A percentile compares a stretch with the other conserved stretches of the same genome.
phyloP scores from a whole-genome alignment of 2,888 invertebrate genomes.

The Perizoma flavofasciatum region DNA sequence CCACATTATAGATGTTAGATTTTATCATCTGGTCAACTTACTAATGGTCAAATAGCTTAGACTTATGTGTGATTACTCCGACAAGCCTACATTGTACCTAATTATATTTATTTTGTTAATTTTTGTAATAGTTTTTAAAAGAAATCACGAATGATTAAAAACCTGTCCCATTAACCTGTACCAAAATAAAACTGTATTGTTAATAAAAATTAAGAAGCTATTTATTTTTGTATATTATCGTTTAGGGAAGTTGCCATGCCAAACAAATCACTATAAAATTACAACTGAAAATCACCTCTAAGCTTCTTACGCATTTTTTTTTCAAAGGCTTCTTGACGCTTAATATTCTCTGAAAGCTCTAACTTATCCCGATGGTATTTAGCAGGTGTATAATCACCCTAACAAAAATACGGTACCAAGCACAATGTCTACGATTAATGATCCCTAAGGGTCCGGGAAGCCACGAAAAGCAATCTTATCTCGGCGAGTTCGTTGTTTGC shows the following conservation, averaged over 20 bases:
- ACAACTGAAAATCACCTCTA: background rate
- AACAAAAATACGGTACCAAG: constrained; percentile 33
- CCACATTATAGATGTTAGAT: background rate
- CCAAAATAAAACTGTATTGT: too few relatives aligned
- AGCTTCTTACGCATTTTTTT: background rate
- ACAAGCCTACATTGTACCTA: too few relatives aligned
- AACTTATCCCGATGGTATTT: constrained; percentile 15
- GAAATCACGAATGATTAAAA: too few relatives aligned
- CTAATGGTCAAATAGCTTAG: background rate
- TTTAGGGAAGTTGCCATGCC: too few relatives aligned
- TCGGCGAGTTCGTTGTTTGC: constrained; percentile 62
- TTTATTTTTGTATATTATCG: too few relatives aligned
- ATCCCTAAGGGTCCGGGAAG: constrained; percentile 39
- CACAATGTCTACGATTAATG: constrained; percentile 41
- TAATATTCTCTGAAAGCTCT: background rate
- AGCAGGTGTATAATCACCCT: constrained; percentile 15
- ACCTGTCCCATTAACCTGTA: too few relatives aligned
- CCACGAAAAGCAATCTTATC: constrained; percentile 48
- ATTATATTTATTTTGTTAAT: too few relatives aligned
- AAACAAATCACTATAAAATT: too few relatives aligned
- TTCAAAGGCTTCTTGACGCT: background rate
- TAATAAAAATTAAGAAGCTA: too few relatives aligned
- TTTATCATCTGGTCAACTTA: background rate
- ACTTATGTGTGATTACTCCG: too few relatives aligned
- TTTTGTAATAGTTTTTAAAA: too few relatives aligned